Conservation (phyloP, 64 coral and sea anemone species). For the Porites lutea region DNA sequence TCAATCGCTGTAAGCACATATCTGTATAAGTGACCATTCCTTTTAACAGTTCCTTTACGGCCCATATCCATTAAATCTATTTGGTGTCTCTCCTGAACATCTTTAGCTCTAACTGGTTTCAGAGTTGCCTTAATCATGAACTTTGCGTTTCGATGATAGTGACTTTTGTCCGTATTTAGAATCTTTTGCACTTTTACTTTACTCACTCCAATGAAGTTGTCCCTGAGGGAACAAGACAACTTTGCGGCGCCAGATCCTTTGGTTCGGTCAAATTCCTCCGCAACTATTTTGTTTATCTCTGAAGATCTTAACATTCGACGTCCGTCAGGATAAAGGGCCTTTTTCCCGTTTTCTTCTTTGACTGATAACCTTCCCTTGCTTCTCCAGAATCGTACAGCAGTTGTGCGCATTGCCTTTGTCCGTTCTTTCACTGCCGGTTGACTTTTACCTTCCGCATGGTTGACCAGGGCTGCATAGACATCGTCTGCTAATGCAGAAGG, state of each 20-base stretch:
- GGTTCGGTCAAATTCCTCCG: conserved; percentile 11
- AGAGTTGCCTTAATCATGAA: conserved; percentile 50
- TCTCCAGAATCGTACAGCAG: conserved; percentile 35
- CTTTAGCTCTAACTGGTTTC: conserved; percentile 44
- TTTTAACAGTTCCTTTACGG: conserved; percentile 26
- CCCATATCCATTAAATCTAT: conserved; percentile 76
- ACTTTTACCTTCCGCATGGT: neutral
- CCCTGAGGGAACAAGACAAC: neutral
- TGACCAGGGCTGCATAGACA: neutral
- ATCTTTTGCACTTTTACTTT: conserved; percentile 42
- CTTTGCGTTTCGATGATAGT: conserved; percentile 37
- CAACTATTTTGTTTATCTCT: conserved; percentile 12
- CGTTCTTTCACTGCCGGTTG: conserved; percentile 17
- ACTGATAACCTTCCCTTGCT: conserved; percentile 31
- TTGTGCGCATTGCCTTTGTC: conserved; percentile 21
- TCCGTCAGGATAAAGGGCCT: conserved; percentile 21
- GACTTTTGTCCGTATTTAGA: conserved; percentile 41
- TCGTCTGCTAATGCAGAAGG: conserved; percentile 7
- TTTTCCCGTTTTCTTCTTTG: conserved; percentile 12
- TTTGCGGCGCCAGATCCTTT: conserved; percentile 49
- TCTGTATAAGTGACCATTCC: conserved; percentile 15
- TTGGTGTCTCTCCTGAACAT: conserved; percentile 60
- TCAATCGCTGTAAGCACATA: conserved; percentile 45
- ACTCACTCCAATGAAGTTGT: neutral
- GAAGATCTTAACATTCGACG: neutral